Conservation (phyloP, 2,113 vertebrate genomes). For the Coryphaenoides rupestris region DNA sequence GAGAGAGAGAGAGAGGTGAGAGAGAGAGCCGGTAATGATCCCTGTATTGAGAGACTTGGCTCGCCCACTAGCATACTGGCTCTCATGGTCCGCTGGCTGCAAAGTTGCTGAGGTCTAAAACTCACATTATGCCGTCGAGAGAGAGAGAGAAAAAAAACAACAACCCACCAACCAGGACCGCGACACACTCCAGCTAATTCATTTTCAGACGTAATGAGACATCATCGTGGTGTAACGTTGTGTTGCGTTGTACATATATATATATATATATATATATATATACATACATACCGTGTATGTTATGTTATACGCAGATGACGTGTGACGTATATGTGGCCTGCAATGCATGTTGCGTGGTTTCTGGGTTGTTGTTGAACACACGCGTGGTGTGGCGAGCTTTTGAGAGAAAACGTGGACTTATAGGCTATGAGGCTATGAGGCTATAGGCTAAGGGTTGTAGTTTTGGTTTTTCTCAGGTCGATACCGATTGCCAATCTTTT, state of each 20-base stretch:
- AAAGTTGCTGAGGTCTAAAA: conserved; percentile 72
- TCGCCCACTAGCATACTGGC: conserved; percentile 69
- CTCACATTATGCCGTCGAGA: conserved; percentile 56
- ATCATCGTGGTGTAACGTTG: conserved; percentile 27
- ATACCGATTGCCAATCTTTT: too few relatives aligned
- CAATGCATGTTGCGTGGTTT: too few relatives aligned
- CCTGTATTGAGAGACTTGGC: conserved; percentile 68
- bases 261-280: too few relatives aligned
- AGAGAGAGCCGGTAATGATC: conserved; percentile 69
- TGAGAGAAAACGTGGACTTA: too few relatives aligned
- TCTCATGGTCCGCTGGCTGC: conserved; percentile 57
- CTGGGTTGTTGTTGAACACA: too few relatives aligned
- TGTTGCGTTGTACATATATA: neutral
- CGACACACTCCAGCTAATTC: conserved; percentile 63
- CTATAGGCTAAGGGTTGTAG: too few relatives aligned
- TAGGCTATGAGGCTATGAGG: too few relatives aligned
- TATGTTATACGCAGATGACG: too few relatives aligned
- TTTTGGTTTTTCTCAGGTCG: too few relatives aligned
- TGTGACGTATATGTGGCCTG: too few relatives aligned
- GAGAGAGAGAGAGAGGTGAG: conserved; percentile 30
- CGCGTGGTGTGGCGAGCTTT: too few relatives aligned
- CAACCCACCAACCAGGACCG: conserved; percentile 56
- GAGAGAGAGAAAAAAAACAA: neutral
- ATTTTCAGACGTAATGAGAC: conserved; percentile 59
- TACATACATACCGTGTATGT: neutral